These are phyloP conservation scores for Ctenopoma multispine DNA, from an alignment of 2,797 vertebrate genomes.

Conservation along the genomic window DNA sequence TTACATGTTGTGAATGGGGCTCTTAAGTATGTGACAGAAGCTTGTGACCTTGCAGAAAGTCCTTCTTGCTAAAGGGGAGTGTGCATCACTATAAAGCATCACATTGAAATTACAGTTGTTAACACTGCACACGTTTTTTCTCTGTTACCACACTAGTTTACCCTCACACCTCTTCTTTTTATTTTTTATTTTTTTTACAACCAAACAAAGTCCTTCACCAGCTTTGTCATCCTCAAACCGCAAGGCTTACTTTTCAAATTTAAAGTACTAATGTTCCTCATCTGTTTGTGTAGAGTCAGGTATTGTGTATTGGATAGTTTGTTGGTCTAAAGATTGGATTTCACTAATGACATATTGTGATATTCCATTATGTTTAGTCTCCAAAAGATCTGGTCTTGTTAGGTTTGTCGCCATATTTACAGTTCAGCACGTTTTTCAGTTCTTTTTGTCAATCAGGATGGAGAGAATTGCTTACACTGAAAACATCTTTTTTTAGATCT, in stretches of 20 bases:
- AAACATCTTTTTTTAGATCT: background rate
- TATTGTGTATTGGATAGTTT: background rate
- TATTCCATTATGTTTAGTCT: too few relatives aligned
- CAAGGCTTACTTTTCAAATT: background rate
- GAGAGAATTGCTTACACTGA: background rate
- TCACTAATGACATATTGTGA: background rate
- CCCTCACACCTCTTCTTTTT: too few relatives aligned
- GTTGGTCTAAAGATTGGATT: background rate
- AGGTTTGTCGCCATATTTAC: background rate
- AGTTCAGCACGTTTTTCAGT: too few relatives aligned
- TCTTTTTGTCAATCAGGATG: too few relatives aligned
- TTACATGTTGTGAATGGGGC: slow-evolving; percentile 50
- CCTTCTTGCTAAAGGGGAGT: slow-evolving; percentile 33
- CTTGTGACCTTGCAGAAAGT: slow-evolving; percentile 61
- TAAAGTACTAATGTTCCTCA: background rate
- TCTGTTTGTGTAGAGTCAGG: background rate
- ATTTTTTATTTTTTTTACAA: slow-evolving; percentile 5
- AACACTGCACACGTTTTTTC: slow-evolving; percentile 5
- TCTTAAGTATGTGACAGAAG: slow-evolving; percentile 51
- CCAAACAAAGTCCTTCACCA: slow-evolving; percentile 19
- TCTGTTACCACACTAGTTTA: slow-evolving; percentile 4
- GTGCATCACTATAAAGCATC: slow-evolving; percentile 19
- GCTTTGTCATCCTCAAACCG: background rate
- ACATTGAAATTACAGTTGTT: slow-evolving; percentile 19
- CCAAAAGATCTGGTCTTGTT: too few relatives aligned